Conservation (phyloP, 1,140 invertebrate genomes). For the Pissodes strobi region DNA sequence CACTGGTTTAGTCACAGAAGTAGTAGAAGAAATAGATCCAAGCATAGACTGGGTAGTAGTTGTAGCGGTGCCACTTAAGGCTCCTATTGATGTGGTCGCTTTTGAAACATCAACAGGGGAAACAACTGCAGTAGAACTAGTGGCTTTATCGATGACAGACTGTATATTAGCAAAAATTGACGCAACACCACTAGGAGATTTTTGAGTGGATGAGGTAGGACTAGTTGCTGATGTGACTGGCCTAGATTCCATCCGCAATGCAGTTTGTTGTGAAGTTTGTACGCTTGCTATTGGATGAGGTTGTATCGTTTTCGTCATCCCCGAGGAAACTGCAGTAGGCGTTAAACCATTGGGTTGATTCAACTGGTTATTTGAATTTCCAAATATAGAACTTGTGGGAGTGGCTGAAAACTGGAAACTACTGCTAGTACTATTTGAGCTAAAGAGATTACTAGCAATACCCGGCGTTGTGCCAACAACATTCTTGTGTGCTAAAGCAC, state of each 20-base stretch:
- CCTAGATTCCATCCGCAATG: too few relatives aligned
- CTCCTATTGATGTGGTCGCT: not conserved
- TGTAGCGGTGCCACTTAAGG: not conserved
- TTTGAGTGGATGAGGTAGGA: not conserved
- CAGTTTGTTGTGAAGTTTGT: not conserved
- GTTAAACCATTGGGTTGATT: not conserved
- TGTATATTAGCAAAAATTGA: slow-evolving; percentile 11
- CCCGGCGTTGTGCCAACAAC: not conserved
- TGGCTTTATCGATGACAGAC: slow-evolving; percentile 8
- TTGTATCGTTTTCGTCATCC: too few relatives aligned
- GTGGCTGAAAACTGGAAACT: not conserved
- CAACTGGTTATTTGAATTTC: not conserved
- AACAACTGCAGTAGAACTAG: not conserved
- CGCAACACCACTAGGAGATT: not conserved
- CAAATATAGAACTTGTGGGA: not conserved
- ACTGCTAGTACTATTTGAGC: not conserved
- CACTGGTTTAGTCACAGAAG: not conserved
- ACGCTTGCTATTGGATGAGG: too few relatives aligned
- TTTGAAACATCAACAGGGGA: not conserved
- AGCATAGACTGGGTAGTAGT: slow-evolving; percentile 9
- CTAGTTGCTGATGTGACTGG: not conserved
- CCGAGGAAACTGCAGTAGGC: too few relatives aligned
- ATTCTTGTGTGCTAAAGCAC: not conserved
- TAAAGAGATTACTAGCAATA: not conserved
- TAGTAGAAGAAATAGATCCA: not conserved